phyloP scores from a whole-genome alignment of 2,888 invertebrate species.

The Pterostichus madidus region DNA sequence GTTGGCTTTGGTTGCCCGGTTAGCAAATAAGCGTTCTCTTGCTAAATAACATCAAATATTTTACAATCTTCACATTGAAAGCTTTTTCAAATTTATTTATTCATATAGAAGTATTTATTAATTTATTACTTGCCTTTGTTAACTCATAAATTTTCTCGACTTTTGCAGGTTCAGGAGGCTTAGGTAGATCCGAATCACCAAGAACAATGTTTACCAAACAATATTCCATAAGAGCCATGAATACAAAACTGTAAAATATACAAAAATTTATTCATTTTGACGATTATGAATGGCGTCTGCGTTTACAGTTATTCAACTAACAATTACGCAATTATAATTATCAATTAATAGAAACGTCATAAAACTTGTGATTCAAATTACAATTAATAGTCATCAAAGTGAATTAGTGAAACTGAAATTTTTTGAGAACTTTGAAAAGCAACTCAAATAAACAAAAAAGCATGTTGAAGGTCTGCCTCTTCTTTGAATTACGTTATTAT shows the following conservation, averaged over 20 bases:
- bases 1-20: conserved; percentile 73
- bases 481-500: no score
- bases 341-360: no score
- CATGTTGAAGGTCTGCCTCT: no score
- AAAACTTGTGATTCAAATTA: no score
- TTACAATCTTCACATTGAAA: neutral
- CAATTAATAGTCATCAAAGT: no score
- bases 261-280: neutral
- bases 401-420: no score
- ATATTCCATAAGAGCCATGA: conserved; percentile 96
- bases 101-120: neutral
- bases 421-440: no score
- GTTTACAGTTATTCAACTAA: no score
- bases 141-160: conserved; percentile 80
- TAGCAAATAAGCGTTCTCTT: conserved; percentile 77
- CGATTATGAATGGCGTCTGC: neutral
- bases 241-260: conserved; percentile 85
- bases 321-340: no score
- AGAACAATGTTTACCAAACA: conserved; percentile 92
- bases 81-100: neutral
- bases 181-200: conserved; percentile 84
- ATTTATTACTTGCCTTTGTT: conserved; percentile 73
- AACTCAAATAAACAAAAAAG: no score
- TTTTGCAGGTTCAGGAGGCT: conserved; percentile 79
- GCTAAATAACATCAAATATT: conserved; percentile 59